These are phyloP conservation scores for Calcarius lapponicus DNA, from an alignment of 2,797 vertebrate genomes.

Conservation along the genomic window DNA sequence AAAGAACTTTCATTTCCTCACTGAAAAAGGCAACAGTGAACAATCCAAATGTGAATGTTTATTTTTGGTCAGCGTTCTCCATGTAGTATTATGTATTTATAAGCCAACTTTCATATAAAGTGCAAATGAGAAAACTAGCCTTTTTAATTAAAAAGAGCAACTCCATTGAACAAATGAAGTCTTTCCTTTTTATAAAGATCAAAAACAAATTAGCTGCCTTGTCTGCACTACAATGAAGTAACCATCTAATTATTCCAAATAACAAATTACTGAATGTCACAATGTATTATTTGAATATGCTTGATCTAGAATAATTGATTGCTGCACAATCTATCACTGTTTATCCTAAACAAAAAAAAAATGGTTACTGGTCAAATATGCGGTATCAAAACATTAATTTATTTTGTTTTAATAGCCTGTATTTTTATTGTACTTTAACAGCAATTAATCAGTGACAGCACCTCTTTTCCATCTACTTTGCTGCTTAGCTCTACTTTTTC, in stretches of 20 bases:
- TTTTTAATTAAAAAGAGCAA: conserved; percentile 74
- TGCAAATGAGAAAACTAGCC: conserved; percentile 67
- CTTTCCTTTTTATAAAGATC: conserved; percentile 70
- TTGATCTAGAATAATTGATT: conserved; percentile 75
- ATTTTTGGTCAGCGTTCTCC: conserved; percentile 49
- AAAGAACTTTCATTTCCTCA: conserved; percentile 93
- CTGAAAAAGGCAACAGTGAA: conserved; percentile 78
- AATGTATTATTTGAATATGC: conserved; percentile 71
- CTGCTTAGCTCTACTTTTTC: conserved; percentile 39
- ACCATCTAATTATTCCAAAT: conserved; percentile 75
- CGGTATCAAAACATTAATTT: conserved; percentile 67
- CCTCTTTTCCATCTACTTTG: conserved; percentile 63
- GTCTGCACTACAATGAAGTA: conserved; percentile 69
- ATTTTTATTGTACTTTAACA: conserved; percentile 72
- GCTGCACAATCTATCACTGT: conserved; percentile 66
- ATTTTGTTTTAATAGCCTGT: conserved; percentile 67
- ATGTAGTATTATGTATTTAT: conserved; percentile 56
- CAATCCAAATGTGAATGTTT: conserved; percentile 63
- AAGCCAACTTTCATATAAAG: conserved; percentile 63
- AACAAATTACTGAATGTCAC: conserved; percentile 73
- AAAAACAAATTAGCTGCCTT: conserved; percentile 74
- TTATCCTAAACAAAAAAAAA: conserved; percentile 63
- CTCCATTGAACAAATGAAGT: conserved; percentile 72
- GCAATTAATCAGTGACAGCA: conserved; percentile 71
- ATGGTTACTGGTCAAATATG: conserved; percentile 61